Evolutionary conservation across 2,797 vertebrate species (phyloP), one percentile per base, ranked within the genome.

Genomic region (Clamator glandarius): DNA sequence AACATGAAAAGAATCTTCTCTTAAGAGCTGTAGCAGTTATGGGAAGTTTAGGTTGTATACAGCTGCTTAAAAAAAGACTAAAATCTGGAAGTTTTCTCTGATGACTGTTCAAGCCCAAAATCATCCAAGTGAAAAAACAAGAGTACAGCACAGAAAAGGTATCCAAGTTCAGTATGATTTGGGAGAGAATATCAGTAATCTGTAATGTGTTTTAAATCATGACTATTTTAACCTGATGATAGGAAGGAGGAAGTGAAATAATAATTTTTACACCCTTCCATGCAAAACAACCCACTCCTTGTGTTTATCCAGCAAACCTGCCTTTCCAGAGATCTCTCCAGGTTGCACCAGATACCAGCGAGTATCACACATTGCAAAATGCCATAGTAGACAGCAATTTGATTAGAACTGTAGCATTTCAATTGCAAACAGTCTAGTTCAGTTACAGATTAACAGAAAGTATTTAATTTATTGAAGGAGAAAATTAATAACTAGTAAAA

Each of bases 371-470:
- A 39, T 0, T 72, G 52, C 70, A 92, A 93, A 96, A 96, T 91
- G 61, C 75, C 44, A 52, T 1, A 86, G 73, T 8, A 75, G 77
- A 63, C 14, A 74, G 75, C 72, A 90, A 95, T 92, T 90, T 94
- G 94, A 96, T 96, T 91, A 87, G 75, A 92, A 92, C 68, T 31
- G 82, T 55, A 85, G 28, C 78, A 69, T 85, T 96, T 77, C 64
- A 33, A 94, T 93, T 95, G 72, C 64, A 80, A 95, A 85, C 77
- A 89, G 58, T 42, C 86, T 84, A 19, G 29, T 87, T 92, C 66
- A 83, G 95, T 95, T 95, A 95, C 87, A 96, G 84, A 92, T 95
- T 95, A 96, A 95, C 94, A 92, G 89, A 74, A 93, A 81, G 24
- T 44, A 86, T 91, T 95, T 85, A n/a, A 85, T 78, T 83, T 85